Evolutionary conservation across 1,140 invertebrate genomes (phyloP).

Genomic region (Bombus sibiricus): DNA sequence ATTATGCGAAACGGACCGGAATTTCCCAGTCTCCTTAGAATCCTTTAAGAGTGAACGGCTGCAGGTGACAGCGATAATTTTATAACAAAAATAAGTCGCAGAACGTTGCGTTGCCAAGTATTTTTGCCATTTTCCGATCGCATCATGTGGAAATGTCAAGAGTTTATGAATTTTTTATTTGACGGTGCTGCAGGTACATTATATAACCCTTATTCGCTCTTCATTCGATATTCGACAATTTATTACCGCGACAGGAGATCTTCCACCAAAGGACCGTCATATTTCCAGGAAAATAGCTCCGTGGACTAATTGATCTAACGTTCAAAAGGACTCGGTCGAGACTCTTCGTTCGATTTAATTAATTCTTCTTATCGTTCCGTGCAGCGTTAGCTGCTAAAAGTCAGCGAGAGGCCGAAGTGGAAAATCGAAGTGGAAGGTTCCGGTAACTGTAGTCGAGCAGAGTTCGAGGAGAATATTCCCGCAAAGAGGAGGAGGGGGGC

Average conservation of each 20-base stretch:
- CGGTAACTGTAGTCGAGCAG: slow-evolving; percentile 7
- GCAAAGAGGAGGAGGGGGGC: not conserved
- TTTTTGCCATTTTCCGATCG: too few species aligned
- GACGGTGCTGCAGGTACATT: too few species aligned
- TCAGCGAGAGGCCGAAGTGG: not conserved
- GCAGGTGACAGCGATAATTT: too few species aligned
- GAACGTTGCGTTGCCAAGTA: too few species aligned
- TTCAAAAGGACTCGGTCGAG: slow-evolving; percentile 4
- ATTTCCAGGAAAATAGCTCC: not conserved
- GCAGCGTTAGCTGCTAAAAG: slow-evolving; percentile 10
- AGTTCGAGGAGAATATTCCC: slow-evolving; percentile 40
- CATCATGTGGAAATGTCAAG: too few species aligned
- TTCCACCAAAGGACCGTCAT: not conserved
- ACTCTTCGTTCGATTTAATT: slow-evolving; percentile 35
- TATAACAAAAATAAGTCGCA: too few species aligned
- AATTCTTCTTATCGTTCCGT: slow-evolving; percentile 38
- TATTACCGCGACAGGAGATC: not conserved
- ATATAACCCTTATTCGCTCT: too few species aligned
- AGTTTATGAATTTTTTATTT: too few species aligned
- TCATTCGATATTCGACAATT: not conserved
- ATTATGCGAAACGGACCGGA: not conserved
- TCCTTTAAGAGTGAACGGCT: not conserved
- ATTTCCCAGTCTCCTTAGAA: not conserved
- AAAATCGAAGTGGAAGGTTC: slow-evolving; percentile 10
- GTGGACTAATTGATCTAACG: slow-evolving; percentile 3